Base-by-base conservation (phyloP, 2,797 vertebrate genomes). In the Ceryle rudis region DNA sequence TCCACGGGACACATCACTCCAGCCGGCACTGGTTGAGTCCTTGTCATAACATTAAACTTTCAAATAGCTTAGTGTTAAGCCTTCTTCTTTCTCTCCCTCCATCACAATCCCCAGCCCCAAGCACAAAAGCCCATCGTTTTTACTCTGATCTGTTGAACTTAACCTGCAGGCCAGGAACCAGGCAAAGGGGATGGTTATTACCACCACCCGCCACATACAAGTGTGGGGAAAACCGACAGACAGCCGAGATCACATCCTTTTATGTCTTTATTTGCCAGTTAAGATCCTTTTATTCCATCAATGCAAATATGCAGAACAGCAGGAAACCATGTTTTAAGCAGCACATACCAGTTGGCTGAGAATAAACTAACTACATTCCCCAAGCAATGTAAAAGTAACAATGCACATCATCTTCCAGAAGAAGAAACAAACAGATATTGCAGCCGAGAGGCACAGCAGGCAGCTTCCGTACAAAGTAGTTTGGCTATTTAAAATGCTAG, bases 211-310 rank as follows among this genome's bases (percentile, higher is more conserved):
- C 55, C 16, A 65, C 78, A 57, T 7, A 58, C 26, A 74, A 67
- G 31, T 29, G 67, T 83, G 81, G n/a, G 70, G 39, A 72, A 89
- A 71, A 86, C 82, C 3, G 7, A 65, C 35, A 73, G 71, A 75
- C 49, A 85, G 69, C 80, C 44, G 41, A 64, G 81, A 81, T 77
- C 47, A 75, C 64, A 60, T 92, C 95, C 93, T 97, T 96, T 97
- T 92, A 96, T 21, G 0, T 94, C 89, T 98, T 98, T 98, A 98
- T 98, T 98, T 95, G 92, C 93, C 93, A 78, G 89, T 95, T 92
- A 90, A 82, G 80, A 94, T 94, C 94, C 96, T 96, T 97, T 97
- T 93, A 95, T 74, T 96, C 95, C 96, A 97, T 79, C 95, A 93
- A 89, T 75, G 89, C 92, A 96, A 96, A 89, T 61, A 93, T 49